phyloP scores from a whole-genome alignment of 2,797 vertebrate genomes.

The Chiloscyllium punctatum region DNA sequence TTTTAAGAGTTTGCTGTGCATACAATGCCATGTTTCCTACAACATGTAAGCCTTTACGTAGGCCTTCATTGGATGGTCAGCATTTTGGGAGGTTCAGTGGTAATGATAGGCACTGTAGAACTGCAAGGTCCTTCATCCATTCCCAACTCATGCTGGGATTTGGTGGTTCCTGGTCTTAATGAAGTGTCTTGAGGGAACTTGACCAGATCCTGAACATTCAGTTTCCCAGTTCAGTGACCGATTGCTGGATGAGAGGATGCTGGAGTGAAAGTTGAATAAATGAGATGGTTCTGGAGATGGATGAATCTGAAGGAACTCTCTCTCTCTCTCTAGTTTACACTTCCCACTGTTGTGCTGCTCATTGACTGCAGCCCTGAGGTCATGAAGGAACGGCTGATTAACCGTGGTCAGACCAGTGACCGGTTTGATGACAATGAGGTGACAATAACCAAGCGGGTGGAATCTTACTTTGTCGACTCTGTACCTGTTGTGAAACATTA shows the following conservation, averaged over 20 bases:
- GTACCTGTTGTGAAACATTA: neutral
- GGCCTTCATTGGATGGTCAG: neutral
- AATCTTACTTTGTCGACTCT: neutral
- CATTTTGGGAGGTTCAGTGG: neutral
- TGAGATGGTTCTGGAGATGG: neutral
- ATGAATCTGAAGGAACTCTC: neutral
- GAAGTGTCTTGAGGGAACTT: neutral
- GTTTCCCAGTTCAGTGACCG: neutral
- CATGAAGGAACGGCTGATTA: neutral
- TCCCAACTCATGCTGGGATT: neutral
- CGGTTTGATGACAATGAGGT: neutral
- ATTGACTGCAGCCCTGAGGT: slow-evolving; percentile 1
- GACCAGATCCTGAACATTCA: neutral
- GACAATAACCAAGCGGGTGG: neutral
- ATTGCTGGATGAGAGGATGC: neutral
- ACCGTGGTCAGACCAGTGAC: neutral
- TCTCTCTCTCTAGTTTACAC: neutral
- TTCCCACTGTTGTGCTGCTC: neutral
- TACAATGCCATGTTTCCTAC: too few relatives aligned
- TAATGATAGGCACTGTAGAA: too few relatives aligned
- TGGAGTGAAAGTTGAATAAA: neutral
- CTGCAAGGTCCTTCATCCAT: neutral
- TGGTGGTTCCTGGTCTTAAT: neutral
- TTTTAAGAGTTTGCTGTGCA: neutral
- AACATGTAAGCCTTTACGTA: neutral